These are phyloP conservation scores for Ceratotherium simum DNA, from an alignment of 2,113 vertebrate species.

Conservation along the genomic window DNA sequence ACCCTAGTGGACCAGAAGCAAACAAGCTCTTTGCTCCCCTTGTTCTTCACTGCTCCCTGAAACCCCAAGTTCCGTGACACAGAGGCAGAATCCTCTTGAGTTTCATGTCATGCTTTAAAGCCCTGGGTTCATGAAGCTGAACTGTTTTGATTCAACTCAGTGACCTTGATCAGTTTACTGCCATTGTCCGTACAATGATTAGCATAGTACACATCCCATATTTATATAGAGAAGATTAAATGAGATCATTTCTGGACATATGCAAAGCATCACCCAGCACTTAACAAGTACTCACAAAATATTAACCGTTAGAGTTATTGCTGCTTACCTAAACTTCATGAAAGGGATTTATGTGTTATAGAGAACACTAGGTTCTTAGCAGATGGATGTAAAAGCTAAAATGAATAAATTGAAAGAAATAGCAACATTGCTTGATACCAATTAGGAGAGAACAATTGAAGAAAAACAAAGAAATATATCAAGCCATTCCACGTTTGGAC, in stretches of 20 bases:
- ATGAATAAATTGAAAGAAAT: background rate
- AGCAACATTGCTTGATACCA: background rate
- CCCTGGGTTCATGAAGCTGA: too few relatives aligned
- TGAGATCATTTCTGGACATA: too few relatives aligned
- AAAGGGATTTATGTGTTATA: too few relatives aligned
- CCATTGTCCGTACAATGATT: rapidly evolving
- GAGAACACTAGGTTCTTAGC: background rate
- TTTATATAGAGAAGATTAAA: background rate
- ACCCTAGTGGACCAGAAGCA: background rate
- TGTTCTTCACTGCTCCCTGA: background rate
- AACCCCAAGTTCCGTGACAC: rapidly evolving
- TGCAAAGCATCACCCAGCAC: background rate
- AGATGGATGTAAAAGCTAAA: too few relatives aligned
- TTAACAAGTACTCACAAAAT: background rate
- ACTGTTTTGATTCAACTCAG: background rate
- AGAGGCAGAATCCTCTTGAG: too few relatives aligned
- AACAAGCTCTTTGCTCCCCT: background rate
- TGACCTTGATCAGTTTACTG: too few relatives aligned
- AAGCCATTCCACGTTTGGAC: background rate
- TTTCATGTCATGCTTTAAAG: rapidly evolving
- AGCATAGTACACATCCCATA: rapidly evolving
- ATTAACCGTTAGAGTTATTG: rapidly evolving
- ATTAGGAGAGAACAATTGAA: background rate
- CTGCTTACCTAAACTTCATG: background rate
- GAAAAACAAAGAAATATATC: background rate